Conservation (phyloP, 2,113 vertebrate species). For the Opisthocomus hoazin region DNA sequence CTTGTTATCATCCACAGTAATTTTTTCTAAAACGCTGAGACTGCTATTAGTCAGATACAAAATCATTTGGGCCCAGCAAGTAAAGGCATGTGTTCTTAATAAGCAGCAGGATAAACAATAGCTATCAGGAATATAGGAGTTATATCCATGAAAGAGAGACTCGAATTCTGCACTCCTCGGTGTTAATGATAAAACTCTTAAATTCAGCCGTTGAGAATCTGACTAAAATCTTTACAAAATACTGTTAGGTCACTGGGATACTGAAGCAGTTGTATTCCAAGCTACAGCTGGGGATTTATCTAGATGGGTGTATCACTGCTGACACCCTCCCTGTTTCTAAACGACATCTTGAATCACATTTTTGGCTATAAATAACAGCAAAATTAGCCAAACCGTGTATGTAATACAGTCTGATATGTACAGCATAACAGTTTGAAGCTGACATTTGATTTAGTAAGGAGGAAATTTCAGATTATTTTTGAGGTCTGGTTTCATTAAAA, state of each 20-base stretch:
- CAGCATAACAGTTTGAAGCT: neutral
- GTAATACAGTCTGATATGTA: neutral
- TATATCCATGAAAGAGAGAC: neutral
- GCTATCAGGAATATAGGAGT: neutral
- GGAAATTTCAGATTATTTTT: neutral
- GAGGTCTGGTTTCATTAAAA: neutral
- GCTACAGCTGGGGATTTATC: neutral
- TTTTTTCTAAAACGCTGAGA: conserved; percentile 47
- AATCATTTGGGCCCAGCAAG: conserved; percentile 16
- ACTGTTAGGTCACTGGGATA: rapidly evolving
- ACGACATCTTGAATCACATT: neutral
- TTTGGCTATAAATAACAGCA: neutral
- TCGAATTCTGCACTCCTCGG: neutral
- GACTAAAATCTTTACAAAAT: neutral
- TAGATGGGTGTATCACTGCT: neutral
- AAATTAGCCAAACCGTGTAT: neutral
- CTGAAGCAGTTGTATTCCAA: neutral
- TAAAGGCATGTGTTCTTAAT: neutral
- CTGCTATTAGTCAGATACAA: conserved; percentile 52
- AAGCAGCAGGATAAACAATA: neutral
- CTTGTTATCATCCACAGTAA: conserved; percentile 43
- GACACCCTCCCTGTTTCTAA: neutral
- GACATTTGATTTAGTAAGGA: neutral
- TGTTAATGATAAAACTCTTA: neutral
- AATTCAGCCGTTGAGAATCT: neutral